A percentile compares a stretch with the other conserved stretches of the same genome.
These are phyloP conservation scores for Pristionchus arcanus DNA, from an alignment of 2,888 invertebrate species.

Conservation along the genomic window DNA sequence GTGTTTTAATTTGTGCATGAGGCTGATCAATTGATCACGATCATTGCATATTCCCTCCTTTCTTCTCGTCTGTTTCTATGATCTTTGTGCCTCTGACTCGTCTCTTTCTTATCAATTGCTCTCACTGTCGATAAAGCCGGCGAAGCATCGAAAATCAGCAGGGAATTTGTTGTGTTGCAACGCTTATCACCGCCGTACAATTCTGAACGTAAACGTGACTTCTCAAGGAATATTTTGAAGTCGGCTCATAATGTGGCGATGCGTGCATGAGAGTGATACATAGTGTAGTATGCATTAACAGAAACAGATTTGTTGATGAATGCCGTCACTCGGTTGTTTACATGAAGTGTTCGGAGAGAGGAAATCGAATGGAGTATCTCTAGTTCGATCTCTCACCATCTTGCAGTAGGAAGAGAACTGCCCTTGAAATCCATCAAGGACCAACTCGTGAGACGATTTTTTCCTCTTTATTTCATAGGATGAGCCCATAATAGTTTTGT, in stretches of 20 bases:
- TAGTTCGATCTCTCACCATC: conserved; percentile 18
- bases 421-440: background rate
- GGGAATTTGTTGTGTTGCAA: conserved; percentile 20
- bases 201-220: conserved; percentile 27
- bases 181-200: background rate
- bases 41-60: background rate
- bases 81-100: background rate
- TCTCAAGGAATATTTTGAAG: background rate
- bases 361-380: conserved; percentile 7
- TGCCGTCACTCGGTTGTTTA: background rate
- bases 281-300: background rate
- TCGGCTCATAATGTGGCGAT: background rate
- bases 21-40: conserved; percentile 13
- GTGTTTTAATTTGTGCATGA: background rate
- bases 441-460: background rate
- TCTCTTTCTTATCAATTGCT: background rate
- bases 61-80: conserved; percentile 9
- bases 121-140: background rate
- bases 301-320: background rate
- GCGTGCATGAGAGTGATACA: background rate
- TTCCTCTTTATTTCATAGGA: background rate
- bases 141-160: conserved; percentile 27
- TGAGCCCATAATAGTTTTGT: conserved; percentile 19
- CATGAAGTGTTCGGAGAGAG: background rate
- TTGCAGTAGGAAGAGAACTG: background rate